Evolutionary conservation across 2,797 vertebrate species (phyloP).

Genomic region (Thripadectes ignobilis): DNA sequence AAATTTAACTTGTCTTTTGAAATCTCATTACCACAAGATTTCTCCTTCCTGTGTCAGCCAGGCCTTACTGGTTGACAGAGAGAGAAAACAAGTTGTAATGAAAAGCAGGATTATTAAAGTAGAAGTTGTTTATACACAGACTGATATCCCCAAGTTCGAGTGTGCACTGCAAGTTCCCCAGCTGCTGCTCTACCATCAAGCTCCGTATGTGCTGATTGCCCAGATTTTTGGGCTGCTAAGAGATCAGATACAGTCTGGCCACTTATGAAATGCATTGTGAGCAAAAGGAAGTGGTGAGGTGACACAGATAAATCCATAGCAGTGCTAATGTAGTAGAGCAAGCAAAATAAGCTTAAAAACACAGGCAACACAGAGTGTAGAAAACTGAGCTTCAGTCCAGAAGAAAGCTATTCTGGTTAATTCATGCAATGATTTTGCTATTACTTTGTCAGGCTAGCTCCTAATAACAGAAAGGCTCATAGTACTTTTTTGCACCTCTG

Average conservation of each 20-base stretch:
- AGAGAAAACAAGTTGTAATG: neutral
- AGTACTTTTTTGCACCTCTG: neutral
- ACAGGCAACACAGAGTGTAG: neutral
- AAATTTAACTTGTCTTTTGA: conserved; percentile 41
- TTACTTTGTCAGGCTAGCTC: neutral
- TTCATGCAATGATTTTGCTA: neutral
- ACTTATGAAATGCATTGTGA: neutral
- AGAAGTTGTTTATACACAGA: neutral
- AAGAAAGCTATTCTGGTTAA: neutral
- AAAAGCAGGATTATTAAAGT: neutral
- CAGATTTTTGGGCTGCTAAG: neutral
- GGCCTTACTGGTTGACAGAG: neutral
- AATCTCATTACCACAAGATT: conserved; percentile 47
- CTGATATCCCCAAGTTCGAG: neutral
- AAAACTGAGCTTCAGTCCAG: neutral
- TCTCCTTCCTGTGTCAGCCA: conserved; percentile 10
- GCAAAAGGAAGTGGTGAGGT: neutral
- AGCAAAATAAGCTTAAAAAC: neutral
- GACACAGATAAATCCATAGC: neutral
- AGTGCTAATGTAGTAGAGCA: neutral
- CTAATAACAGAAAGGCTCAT: neutral
- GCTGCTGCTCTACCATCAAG: neutral
- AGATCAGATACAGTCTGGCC: neutral
- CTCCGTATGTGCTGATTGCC: neutral
- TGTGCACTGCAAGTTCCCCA: neutral